Base-by-base conservation (phyloP, 2,888 invertebrate genomes). In the Tyria jacobaeae region DNA sequence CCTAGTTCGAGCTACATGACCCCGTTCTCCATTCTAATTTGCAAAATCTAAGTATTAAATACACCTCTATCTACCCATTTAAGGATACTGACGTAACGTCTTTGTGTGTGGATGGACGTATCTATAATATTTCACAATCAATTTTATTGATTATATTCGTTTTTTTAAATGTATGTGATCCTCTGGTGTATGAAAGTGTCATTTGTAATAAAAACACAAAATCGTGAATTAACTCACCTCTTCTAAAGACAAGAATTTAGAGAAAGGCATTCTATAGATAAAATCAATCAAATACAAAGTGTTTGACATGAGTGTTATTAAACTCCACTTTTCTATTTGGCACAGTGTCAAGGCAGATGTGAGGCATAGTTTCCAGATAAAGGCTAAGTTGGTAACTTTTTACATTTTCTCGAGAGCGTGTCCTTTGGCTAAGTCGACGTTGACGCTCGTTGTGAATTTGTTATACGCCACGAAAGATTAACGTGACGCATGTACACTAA, bases 371-470 rank as follows among this genome's bases (percentile, higher is more conserved):
- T 85, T 84, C 78, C 84, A 87, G 89, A 91, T 90, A 89, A 86
- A 88, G 87, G 79, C 78, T 79, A 90, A 91, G 87, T 90, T 89
- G 79, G 81, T 83, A 92, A 92, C 91, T 92, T 92, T 91, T 90
- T 90, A 87, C 91, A 91, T 92, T 91, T 91, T 86, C 86, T 81
- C 81, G 76, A 64, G 66, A 77, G 74, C 79, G 72, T 70, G 77
- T 80, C 76, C 76, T 77, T 63, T 76, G 75, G 75, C 83, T 82
- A 79, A 82, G 83, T 78, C 76, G 76, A 76, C 83, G 82, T 72
- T 82, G 86, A 87, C 85, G 82, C 84, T 81, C 83, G 83, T 83
- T 84, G 81, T 79, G 86, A 87, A 88, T 89, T 85, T 85, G 81
- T 87, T 89, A 87, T 85, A 79, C 73, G 53, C 62, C 63, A 67